Conservation (phyloP, 2,797 vertebrate species). For the Bryconaethiops microstoma region DNA sequence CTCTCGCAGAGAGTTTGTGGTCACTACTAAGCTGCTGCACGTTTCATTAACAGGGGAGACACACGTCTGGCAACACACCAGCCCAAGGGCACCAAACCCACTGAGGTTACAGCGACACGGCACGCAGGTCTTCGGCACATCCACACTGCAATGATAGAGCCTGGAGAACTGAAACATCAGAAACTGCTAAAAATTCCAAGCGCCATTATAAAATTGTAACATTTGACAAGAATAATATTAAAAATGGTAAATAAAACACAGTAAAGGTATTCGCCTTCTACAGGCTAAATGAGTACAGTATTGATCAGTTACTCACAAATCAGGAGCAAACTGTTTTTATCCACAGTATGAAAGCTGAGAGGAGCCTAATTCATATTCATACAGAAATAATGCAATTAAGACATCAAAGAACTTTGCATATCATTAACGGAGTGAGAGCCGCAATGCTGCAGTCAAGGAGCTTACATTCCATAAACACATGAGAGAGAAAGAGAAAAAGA, state of each 20-base stretch:
- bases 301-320: background rate
- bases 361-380: background rate
- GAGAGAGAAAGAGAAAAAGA: no score
- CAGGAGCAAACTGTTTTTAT: background rate
- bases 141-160: no score
- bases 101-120: background rate
- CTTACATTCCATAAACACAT: background rate
- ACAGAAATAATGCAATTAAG: slow-evolving; percentile 5
- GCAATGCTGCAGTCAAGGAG: background rate
- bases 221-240: no score
- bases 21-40: background rate
- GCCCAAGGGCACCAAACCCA: background rate
- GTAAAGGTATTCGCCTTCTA: no score
- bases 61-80: background rate
- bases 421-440: background rate
- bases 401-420: slow-evolving; percentile 12
- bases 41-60: slow-evolving; percentile 14
- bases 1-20: background rate
- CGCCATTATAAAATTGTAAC: no score
- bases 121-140: background rate
- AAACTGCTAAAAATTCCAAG: background rate
- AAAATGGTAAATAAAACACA: no score
- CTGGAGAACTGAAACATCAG: no score
- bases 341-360: background rate
- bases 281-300: no score